phyloP scores from a whole-genome alignment of 2,113 vertebrate species.

The Carettochelys insculpta region DNA sequence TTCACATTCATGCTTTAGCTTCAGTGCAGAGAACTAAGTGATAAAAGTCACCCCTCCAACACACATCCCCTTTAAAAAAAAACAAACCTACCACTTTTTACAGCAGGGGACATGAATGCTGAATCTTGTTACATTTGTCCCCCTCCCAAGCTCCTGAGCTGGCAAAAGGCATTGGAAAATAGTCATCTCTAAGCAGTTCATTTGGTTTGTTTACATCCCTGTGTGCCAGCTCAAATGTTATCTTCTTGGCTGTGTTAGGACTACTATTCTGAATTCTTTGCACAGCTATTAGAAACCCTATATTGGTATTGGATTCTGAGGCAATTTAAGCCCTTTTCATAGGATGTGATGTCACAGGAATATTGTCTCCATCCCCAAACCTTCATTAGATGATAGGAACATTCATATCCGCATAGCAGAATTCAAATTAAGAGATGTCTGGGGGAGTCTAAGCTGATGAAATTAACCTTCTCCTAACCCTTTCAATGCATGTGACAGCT shows the following conservation, averaged over 20 bases:
- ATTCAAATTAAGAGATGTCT: neutral
- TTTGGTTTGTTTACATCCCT: neutral
- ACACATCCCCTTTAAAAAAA: too few relatives aligned
- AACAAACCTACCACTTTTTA: too few relatives aligned
- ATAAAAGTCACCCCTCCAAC: neutral
- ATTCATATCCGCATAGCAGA: neutral
- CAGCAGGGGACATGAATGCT: neutral
- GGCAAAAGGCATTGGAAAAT: too few relatives aligned
- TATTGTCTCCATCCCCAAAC: neutral
- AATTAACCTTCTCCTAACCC: neutral
- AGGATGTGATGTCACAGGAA: neutral
- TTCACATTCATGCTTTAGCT: slow-evolving; percentile 3
- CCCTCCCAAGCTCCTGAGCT: neutral
- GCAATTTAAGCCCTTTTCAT: neutral
- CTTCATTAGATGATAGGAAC: neutral
- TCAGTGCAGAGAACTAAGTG: neutral
- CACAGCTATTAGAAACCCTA: neutral
- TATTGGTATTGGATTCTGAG: neutral
- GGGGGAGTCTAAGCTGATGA: neutral
- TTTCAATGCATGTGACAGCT: neutral
- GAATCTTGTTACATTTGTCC: neutral
- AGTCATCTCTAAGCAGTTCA: neutral
- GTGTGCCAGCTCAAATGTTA: accelerated
- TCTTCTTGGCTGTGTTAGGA: neutral
- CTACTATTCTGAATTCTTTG: neutral